phyloP scores from a whole-genome alignment of 2,113 vertebrate genomes.

The Progne subis region DNA sequence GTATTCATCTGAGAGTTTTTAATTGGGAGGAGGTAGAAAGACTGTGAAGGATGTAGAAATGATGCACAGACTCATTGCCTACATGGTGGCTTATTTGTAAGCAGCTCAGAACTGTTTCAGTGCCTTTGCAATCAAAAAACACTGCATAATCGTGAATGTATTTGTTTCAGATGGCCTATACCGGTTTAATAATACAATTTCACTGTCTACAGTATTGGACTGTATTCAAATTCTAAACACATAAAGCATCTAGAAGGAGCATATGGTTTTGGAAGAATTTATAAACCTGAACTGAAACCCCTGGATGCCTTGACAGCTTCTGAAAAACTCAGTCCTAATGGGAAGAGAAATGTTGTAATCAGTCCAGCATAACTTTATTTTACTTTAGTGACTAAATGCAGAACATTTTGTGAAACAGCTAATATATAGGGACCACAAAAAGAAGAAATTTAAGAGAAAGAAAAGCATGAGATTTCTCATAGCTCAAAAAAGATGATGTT shows the following conservation, averaged over 20 bases:
- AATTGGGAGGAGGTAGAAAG: constrained; percentile 18
- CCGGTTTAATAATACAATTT: constrained; percentile 9
- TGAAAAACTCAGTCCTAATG: neutral
- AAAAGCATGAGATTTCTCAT: neutral
- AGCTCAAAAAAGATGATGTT: neutral
- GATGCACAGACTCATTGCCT: neutral
- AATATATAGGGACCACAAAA: neutral
- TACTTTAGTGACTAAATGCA: neutral
- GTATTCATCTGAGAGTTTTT: constrained; percentile 17
- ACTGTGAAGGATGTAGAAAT: neutral
- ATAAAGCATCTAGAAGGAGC: constrained; percentile 18
- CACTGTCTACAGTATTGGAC: neutral
- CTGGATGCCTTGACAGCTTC: constrained; percentile 20
- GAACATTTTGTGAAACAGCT: neutral
- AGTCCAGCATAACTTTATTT: neutral
- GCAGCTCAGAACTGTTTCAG: constrained; percentile 69
- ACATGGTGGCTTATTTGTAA: constrained; percentile 43
- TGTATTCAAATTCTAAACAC: constrained; percentile 19
- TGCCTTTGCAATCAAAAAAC: constrained; percentile 77
- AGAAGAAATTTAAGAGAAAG: neutral
- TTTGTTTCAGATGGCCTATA: constrained; percentile 9
- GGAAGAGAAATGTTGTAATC: neutral
- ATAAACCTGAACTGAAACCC: neutral
- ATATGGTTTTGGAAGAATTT: neutral
- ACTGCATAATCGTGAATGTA: constrained; percentile 60